phyloP scores from a whole-genome alignment of 2,797 vertebrate species.

The Salmo trutta region DNA sequence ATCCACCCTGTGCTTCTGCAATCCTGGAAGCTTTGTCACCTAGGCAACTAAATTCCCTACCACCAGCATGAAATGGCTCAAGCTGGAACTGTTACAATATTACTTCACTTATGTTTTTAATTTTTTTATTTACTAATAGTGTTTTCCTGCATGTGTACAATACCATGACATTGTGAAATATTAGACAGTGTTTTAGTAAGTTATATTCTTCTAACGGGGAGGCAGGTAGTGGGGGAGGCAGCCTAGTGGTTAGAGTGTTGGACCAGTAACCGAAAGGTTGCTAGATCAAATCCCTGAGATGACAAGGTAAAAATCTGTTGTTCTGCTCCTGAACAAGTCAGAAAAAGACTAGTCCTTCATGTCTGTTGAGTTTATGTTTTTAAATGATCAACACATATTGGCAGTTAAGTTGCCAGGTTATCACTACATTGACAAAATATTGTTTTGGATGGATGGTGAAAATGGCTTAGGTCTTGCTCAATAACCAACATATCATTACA shows the following conservation, averaged over 20 bases:
- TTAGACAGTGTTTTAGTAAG: conserved; percentile 33
- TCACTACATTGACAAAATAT: conserved; percentile 25
- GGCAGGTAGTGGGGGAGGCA: too few relatives aligned
- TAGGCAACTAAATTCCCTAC: conserved; percentile 76
- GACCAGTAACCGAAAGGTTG: too few relatives aligned
- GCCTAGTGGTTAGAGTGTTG: too few relatives aligned
- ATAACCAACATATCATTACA: conserved; percentile 27
- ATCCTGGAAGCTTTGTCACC: conserved; percentile 76
- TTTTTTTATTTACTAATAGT: conserved; percentile 39
- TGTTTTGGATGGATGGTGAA: conserved; percentile 24
- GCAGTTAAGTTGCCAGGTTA: background rate
- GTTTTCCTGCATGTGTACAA: conserved; percentile 34
- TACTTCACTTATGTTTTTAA: conserved; percentile 63
- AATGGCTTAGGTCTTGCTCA: conserved; percentile 28
- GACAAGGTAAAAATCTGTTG: too few relatives aligned
- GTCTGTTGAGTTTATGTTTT: conserved; percentile 9
- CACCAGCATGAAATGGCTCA: conserved; percentile 68
- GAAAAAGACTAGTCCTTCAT: conserved; percentile 2
- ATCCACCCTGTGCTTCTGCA: conserved; percentile 61
- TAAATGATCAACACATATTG: conserved; percentile 8
- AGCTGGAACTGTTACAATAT: conserved; percentile 64
- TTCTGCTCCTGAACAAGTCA: too few relatives aligned
- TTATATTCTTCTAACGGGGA: conserved; percentile 25
- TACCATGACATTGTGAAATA: conserved; percentile 19
- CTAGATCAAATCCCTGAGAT: too few relatives aligned